Evolutionary conservation across 1,140 invertebrate species (phyloP).

Genomic region (Rhynchophorus ferrugineus): DNA sequence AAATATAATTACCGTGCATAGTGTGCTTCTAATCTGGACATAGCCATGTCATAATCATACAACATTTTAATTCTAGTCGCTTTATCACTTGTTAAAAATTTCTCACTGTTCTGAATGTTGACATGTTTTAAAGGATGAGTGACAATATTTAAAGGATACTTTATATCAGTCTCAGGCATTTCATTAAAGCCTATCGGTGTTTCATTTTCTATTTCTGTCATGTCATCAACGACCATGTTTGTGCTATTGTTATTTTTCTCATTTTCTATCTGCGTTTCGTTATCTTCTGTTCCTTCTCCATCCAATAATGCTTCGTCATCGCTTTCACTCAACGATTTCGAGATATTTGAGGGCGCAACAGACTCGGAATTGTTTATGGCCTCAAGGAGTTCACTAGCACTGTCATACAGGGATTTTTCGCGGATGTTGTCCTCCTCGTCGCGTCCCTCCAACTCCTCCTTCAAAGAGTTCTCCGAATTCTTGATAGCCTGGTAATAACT

Average conservation of each 20-base stretch:
- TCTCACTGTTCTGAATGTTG: slow-evolving; percentile 13
- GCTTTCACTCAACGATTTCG: not conserved
- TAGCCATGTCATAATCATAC: slow-evolving; percentile 7
- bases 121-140: slow-evolving; percentile 5
- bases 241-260: slow-evolving; percentile 8
- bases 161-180: slow-evolving; percentile 8
- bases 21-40: not conserved
- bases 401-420: slow-evolving; percentile 15
- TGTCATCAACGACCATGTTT: not conserved
- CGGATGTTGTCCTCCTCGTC: not conserved
- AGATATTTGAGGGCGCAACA: slow-evolving; percentile 9
- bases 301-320: slow-evolving; percentile 1
- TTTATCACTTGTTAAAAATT: slow-evolving; percentile 6
- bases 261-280: not conserved
- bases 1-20: slow-evolving; percentile 5
- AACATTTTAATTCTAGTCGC: slow-evolving; percentile 9
- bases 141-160: slow-evolving; percentile 5
- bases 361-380: slow-evolving; percentile 18
- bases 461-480: slow-evolving; percentile 3
- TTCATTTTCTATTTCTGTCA: not conserved
- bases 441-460: not conserved
- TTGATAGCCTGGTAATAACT: slow-evolving; percentile 13
- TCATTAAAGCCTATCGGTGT: slow-evolving; percentile 10
- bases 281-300: not conserved
- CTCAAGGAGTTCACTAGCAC: slow-evolving; percentile 17